Conservation (phyloP, 2,888 invertebrate genomes). For the Anodontia alba region DNA sequence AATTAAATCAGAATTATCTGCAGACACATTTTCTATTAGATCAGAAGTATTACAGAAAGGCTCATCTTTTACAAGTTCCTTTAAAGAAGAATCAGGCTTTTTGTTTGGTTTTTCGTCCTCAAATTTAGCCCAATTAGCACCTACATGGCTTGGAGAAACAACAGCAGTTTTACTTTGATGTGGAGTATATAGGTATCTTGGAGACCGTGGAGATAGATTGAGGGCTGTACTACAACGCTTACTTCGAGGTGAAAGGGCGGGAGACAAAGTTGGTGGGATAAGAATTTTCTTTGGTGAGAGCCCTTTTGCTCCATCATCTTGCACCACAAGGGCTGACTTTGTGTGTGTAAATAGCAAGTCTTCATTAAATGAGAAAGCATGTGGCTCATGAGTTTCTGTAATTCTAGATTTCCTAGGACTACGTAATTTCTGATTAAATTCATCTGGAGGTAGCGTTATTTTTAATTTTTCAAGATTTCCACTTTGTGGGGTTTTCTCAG, state of each 20-base stretch:
- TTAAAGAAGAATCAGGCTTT: not conserved
- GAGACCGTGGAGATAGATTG: conserved; percentile 23
- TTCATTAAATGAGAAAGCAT: conserved; percentile 76
- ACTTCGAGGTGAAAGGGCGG: conserved; percentile 69
- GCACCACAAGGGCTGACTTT: conserved; percentile 75
- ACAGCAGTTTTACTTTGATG: not conserved
- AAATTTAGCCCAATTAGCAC: conserved; percentile 32
- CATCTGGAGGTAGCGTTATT: conserved; percentile 78
- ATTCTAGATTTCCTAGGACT: conserved; percentile 64
- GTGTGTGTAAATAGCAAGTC: conserved; percentile 78
- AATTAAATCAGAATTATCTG: conserved; percentile 11
- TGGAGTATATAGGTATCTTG: conserved; percentile 31
- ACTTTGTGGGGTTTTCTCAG: conserved; percentile 67
- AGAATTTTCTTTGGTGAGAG: conserved; percentile 76
- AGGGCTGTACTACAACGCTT: not conserved
- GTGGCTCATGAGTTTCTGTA: conserved; percentile 49
- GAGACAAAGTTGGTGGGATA: conserved; percentile 78
- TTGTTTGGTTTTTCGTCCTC: not conserved
- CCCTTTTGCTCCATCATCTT: conserved; percentile 67
- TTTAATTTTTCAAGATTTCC: conserved; percentile 74
- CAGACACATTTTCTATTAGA: not conserved
- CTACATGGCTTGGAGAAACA: not conserved
- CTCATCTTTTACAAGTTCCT: not conserved
- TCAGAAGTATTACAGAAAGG: not conserved
- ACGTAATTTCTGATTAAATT: conserved; percentile 61